A percentile compares a stretch with the other conserved stretches of the same genome.
Conservation (phyloP, 2,888 invertebrate species). For the Ennomos quercinarius region DNA sequence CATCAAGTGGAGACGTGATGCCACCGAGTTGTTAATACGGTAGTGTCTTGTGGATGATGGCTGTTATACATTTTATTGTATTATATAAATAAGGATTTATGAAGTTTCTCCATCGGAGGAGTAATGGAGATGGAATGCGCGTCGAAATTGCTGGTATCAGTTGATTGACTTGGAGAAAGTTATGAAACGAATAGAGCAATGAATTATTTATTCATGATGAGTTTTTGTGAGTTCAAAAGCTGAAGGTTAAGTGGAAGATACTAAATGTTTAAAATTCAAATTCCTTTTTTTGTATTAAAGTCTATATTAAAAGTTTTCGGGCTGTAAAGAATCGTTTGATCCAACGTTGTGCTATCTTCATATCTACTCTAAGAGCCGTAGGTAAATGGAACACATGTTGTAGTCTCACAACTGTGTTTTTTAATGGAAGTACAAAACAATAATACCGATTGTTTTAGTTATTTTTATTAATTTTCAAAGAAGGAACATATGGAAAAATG, state of each 20-base stretch:
- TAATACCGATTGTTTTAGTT: no score
- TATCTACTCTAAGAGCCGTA: no score
- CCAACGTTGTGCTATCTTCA: no score
- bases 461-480: no score
- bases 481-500: no score
- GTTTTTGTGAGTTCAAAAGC: constrained; percentile 23
- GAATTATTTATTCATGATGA: constrained; percentile 38
- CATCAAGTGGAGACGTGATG: constrained; percentile 68
- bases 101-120: constrained; percentile 58
- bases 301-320: no score
- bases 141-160: constrained; percentile 14
- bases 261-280: no score
- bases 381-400: no score
- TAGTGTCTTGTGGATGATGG: constrained; percentile 69
- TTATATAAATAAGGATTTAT: constrained; percentile 80
- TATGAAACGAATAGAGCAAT: constrained; percentile 35
- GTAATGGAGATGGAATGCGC: constrained; percentile 42
- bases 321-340: no score
- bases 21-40: constrained; percentile 78
- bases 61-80: constrained; percentile 79
- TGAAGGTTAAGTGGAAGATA: no score
- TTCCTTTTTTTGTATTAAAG: no score
- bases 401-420: no score
- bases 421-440: neutral
- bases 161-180: constrained; percentile 43